Evolutionary conservation across 2,888 invertebrate genomes (phyloP), one percentile per base, ranked within the genome.

Genomic region (Diarsia rubi): DNA sequence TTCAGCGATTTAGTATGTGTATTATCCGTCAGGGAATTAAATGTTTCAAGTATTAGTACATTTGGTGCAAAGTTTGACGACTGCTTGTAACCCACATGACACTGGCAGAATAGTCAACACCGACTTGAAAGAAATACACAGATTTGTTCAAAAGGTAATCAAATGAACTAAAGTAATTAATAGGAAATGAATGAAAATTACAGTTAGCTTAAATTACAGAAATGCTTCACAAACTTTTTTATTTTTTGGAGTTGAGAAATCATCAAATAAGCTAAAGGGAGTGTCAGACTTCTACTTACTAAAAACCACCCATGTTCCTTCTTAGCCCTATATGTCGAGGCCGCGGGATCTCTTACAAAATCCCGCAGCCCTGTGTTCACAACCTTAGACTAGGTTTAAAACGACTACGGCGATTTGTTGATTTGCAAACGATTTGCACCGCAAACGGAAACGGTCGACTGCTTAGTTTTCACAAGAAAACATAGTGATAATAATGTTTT

Each of bases 341-440:
- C n/a, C n/a, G n/a, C n/a, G n/a, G n/a, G n/a, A n/a, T n/a, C n/a
- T n/a, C n/a, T n/a, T n/a, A n/a, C n/a, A n/a, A n/a, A n/a, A n/a
- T n/a, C n/a, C n/a, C n/a, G n/a, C n/a, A n/a, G n/a, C n/a, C n/a
- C n/a, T 8, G 37, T 37, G 37, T 37, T 37, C 37, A 37, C 37
- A 37, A 37, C 37, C 8, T 37, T 37, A 37, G 37, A 37, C 37
- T 8, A 9, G 27, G 70, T 16, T 60, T 77, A 75, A 37, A 60
- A 60, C 31, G 14, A 49, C 14, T 44, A 49, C 44, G 59, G 44
- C 31, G 47, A 68, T 62, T 75, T 52, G 27, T 37, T 42, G 14
- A 37, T 42, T 27, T 52, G n/a, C 70, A 79, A 60, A 79, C 59
- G 49, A 71, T 45, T 45, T 65, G 37, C 49, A 65, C 60, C 79